A percentile compares a stretch with the other conserved stretches of the same genome.
Evolutionary conservation across 2,888 invertebrate species (phyloP).

Genomic region (Neocrepidodera transversa): DNA sequence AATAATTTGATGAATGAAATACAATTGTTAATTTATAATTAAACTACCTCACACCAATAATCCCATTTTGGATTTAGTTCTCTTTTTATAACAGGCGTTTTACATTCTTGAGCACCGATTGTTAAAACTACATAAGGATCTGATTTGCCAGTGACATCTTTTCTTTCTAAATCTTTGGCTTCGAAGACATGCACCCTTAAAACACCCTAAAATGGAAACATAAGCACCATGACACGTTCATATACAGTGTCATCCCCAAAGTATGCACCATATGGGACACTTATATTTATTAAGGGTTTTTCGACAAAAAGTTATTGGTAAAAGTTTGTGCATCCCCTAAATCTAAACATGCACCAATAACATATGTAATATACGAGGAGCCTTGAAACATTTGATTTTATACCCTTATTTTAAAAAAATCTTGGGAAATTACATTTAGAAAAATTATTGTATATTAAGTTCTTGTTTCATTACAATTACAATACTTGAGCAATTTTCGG

Average conservation of each 20-base stretch:
- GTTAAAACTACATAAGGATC: constrained; percentile 92
- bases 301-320: too few species aligned
- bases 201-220: constrained; percentile 75
- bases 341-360: not conserved
- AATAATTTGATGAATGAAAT: not conserved
- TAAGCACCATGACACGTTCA: too few species aligned
- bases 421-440: too few species aligned
- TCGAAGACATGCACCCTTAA: constrained; percentile 90
- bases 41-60: constrained; percentile 90
- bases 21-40: not conserved
- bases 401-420: too few species aligned
- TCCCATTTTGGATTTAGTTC: constrained; percentile 95
- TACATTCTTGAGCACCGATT: constrained; percentile 91
- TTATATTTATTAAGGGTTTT: not conserved
- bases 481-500: too few species aligned
- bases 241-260: too few species aligned
- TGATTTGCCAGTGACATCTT: constrained; percentile 92
- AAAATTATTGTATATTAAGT: too few species aligned
- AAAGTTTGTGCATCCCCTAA: too few species aligned
- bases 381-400: too few species aligned
- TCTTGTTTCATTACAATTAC: too few species aligned
- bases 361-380: not conserved
- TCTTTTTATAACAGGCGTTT: constrained; percentile 90
- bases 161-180: constrained; percentile 92
- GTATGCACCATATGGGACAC: too few species aligned